Evolutionary conservation across 2,888 invertebrate genomes (phyloP), one percentile per base, ranked within the genome.

Genomic region (Bombylius discolor): DNA sequence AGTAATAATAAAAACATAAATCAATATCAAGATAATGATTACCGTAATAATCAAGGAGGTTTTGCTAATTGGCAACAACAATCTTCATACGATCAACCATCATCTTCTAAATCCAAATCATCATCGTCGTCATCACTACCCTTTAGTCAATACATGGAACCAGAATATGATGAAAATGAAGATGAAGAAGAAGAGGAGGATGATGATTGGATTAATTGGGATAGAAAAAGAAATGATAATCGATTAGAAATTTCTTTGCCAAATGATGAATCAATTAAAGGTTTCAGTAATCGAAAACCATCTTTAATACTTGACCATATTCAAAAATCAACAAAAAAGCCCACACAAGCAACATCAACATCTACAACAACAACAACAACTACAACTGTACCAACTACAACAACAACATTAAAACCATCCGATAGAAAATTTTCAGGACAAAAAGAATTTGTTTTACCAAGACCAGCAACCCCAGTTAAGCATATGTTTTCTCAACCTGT

Each of bases 401-500:
- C 80, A 57, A 73, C 81, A 61, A 81, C 82, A 9, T 76, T 78
- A 5, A 13, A 5, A 44, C 5, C 9, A 5, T 9, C 5, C n/a
- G 14, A 11, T 45, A 45, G n/a, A 4, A 55, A 56, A 48, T 9
- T 56, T 55, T 63, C 63, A 32, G 83, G 83, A 1, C 81, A 85
- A 64, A 82, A 83, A 63, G 84, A 85, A 69, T 77, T 81, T 51
- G 80, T 81, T 12, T 70, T 84, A 64, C 78, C 81, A 56, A 74
- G 82, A 59, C 83, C 83, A 6, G 77, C 79, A 5, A 56, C 75
- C 75, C 62, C 75, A 78, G 45, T 80, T 79, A 65, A 77, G 13
- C 53, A 51, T 36, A 31, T 56, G 12, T 53, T 58, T 50, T 12
- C 79, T 59, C 72, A 76, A 52, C 77, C 79, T 9, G 75, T 81